phyloP scores from a whole-genome alignment of 2,888 invertebrate genomes.

The Amiota communis region DNA sequence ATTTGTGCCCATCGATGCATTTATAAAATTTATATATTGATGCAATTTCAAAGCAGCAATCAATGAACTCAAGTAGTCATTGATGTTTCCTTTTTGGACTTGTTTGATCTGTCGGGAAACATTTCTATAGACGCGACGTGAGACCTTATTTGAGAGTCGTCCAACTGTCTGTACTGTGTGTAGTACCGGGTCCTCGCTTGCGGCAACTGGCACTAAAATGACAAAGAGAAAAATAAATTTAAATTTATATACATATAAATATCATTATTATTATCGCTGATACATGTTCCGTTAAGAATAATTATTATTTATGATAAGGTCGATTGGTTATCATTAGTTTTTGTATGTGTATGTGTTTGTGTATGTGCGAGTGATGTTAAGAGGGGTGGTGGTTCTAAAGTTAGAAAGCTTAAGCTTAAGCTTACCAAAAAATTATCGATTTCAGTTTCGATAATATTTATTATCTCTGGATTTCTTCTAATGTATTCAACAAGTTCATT shows the following conservation, averaged over 20 bases:
- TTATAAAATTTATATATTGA: conserved; percentile 74
- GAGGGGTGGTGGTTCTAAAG: not conserved
- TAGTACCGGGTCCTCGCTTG: conserved; percentile 79
- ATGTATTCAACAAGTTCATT: conserved; percentile 71
- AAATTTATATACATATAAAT: conserved; percentile 10
- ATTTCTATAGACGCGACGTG: conserved; percentile 80
- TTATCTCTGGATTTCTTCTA: conserved; percentile 71
- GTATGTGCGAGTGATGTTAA: not conserved
- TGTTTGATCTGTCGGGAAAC: conserved; percentile 77
- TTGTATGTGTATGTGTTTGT: not conserved
- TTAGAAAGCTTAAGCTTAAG: conserved; percentile 12
- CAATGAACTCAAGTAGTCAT: conserved; percentile 74
- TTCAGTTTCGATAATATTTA: conserved; percentile 70
- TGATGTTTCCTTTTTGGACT: conserved; percentile 74
- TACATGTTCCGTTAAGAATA: not conserved
- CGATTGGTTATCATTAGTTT: not conserved
- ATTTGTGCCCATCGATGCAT: conserved; percentile 71
- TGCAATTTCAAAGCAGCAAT: conserved; percentile 74
- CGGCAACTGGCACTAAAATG: conserved; percentile 77
- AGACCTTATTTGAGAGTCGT: conserved; percentile 81
- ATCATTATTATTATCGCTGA: not conserved
- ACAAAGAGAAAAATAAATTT: conserved; percentile 10
- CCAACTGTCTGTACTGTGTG: conserved; percentile 84
- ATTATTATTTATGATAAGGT: not conserved
- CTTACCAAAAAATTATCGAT: conserved; percentile 70